Base-by-base conservation (phyloP, 2,888 invertebrate genomes). In the Oligia latruncula region DNA sequence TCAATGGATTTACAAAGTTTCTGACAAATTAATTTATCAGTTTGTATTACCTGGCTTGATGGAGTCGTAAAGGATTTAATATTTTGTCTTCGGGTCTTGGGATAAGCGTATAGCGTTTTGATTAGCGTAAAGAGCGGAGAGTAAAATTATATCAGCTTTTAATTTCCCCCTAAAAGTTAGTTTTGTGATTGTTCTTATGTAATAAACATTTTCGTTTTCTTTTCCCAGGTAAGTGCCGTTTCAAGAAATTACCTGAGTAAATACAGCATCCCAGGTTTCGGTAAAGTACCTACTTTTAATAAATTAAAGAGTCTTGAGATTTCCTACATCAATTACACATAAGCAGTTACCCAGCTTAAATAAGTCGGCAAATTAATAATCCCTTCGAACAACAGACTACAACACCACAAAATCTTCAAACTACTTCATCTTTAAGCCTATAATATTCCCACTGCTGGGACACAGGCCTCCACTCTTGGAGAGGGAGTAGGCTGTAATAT, bases 21-120 rank as follows among this genome's bases (percentile, higher is more conserved):
- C 89, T 89, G 89, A 89, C 88, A 90, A 92, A 91, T 90, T 90
- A 90, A 91, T 92, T 91, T 88, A 87, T 88, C 88, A 86, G 89
- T 87, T 88, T 83, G 88, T 88, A 87, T 91, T 90, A 91, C 91
- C 90, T 90, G 88, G 72, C 83, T 85, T 86, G 90, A 90, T 90
- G 88, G 89, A 89, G 87, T 88, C 82, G 89, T 89, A 84, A 90
- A 87, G 90, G 90, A 84, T 91, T 91, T 89, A 89, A 90, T 90
- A 88, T 87, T 86, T 87, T 77, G 64, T 46, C 43, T n/a, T 20
- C 17, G 81, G 78, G 23, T 1, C 11, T 20, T 43, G 64, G 2
- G 5, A 81, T 81, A 77, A 74, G 71, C 60, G 46, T 60, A 5
- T 4, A 73, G 87, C 80, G 81, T 46, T 83, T 82, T 40, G 9